Conservation (phyloP, 2,888 invertebrate species). For the Cephus runcator region DNA sequence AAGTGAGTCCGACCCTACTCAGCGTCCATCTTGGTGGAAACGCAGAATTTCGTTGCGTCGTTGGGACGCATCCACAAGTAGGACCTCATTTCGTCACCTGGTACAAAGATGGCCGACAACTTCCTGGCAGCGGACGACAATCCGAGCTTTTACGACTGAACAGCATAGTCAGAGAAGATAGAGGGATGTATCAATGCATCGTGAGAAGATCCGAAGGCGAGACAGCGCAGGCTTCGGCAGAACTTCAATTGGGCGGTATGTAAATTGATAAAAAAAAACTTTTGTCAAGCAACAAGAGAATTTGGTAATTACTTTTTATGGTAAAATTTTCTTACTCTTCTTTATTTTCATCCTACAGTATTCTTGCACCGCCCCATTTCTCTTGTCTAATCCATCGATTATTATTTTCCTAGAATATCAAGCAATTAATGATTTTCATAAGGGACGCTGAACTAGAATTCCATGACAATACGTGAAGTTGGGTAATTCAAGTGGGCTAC, state of each 20-base stretch:
- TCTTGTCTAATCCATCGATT: background rate
- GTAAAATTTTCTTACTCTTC: background rate
- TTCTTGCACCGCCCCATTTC: background rate
- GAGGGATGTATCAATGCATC: slow-evolving; percentile 83
- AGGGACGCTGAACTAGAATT: background rate
- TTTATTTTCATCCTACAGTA: background rate
- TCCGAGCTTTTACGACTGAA: slow-evolving; percentile 74
- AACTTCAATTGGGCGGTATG: slow-evolving; percentile 77
- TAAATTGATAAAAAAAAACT: background rate
- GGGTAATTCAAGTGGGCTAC: background rate
- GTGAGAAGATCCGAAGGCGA: slow-evolving; percentile 78
- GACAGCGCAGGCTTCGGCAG: slow-evolving; percentile 80
- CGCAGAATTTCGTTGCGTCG: slow-evolving; percentile 74
- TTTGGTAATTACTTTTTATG: background rate
- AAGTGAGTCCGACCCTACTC: slow-evolving; percentile 73
- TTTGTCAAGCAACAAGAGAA: background rate
- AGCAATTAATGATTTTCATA: background rate
- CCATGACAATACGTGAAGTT: background rate
- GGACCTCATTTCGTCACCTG: slow-evolving; percentile 71
- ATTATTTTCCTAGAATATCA: background rate
- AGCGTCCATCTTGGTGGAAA: slow-evolving; percentile 81
- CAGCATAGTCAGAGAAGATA: slow-evolving; percentile 77
- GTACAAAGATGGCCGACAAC: slow-evolving; percentile 77
- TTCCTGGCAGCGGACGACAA: slow-evolving; percentile 75
- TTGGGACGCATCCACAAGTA: slow-evolving; percentile 63